Base-by-base conservation (phyloP, 1,140 invertebrate genomes). In the Polyergus mexicanus region DNA sequence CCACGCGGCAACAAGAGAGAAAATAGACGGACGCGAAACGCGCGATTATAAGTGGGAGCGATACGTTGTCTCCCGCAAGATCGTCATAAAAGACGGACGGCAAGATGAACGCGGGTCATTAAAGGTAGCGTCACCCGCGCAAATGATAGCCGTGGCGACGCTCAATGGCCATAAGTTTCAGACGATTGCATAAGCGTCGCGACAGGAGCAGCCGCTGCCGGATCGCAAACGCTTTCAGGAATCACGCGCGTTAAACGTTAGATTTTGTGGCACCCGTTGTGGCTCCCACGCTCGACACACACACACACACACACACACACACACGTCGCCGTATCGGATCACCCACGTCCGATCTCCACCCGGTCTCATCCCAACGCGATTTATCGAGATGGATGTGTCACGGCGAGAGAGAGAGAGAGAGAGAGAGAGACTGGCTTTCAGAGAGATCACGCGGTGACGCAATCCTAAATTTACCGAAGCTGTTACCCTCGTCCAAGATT, bases 391-490 rank as follows among this genome's bases (percentile, higher is more conserved):
- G 78, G 56, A 83, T 41, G 68, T 44, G 78, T 71, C 77, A 71
- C 51, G 66, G 22, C 66, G 51, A 58, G 35, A 19, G 65, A 69
- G 65, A 71, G 38, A 71, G 25, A 28, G 25, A 28, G 25, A 28
- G 25, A 28, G 35, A 19, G 65, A 69, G 65, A 71, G 38, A 71
- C 65, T 22, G 65, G 35, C 66, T 35, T 44, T 66, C 22, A 19
- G 68, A 80, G 54, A 72, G 32, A 32, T 32, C 32, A 32, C 32
- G 44, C 54, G 25, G 51, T 72, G 51, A 25, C 25, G 54, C 78
- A 60, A 51, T 71, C 78, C 68, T 72, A 83, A 83, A 83, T 83
- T 83, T 83, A 83, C 56, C 78, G 78, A 72, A n/a, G 38, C 54
- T 72, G 68, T 71, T 38, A 11, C 47, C 16, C 65, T 58, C 35